These are phyloP conservation scores for Epinotia nisella DNA, from an alignment of 2,888 invertebrate genomes.

Conservation along the genomic window DNA sequence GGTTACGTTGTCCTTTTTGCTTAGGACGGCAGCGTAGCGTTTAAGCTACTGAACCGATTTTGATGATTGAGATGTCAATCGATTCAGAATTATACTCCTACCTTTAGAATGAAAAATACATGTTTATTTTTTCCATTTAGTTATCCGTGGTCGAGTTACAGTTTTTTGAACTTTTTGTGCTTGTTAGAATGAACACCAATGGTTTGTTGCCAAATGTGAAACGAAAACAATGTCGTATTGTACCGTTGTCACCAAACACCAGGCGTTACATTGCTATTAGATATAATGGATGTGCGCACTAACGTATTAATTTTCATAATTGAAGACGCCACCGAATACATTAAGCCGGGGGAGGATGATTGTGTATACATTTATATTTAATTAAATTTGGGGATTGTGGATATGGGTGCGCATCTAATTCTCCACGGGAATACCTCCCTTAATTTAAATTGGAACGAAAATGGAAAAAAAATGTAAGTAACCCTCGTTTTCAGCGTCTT, in stretches of 20 bases:
- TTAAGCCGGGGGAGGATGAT: constrained; percentile 24
- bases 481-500: not conserved
- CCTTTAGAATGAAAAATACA: no score
- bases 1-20: no score
- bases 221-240: not conserved
- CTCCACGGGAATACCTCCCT: not conserved
- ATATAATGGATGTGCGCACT: constrained; percentile 33
- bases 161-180: no score
- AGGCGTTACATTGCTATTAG: constrained; percentile 17
- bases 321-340: constrained; percentile 33
- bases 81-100: no score
- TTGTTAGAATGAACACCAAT: no score
- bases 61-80: no score
- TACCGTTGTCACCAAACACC: not conserved
- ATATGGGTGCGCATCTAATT: constrained; percentile 1
- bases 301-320: constrained; percentile 40
- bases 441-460: not conserved
- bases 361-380: constrained; percentile 33
- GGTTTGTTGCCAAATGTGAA: not conserved
- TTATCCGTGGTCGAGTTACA: no score
- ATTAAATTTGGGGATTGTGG: constrained; percentile 25
- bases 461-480: not conserved
- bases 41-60: no score
- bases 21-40: no score
- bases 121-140: no score